Base-by-base conservation (phyloP, 2,888 invertebrate genomes). In the Rhopalosiphum nymphaeae region DNA sequence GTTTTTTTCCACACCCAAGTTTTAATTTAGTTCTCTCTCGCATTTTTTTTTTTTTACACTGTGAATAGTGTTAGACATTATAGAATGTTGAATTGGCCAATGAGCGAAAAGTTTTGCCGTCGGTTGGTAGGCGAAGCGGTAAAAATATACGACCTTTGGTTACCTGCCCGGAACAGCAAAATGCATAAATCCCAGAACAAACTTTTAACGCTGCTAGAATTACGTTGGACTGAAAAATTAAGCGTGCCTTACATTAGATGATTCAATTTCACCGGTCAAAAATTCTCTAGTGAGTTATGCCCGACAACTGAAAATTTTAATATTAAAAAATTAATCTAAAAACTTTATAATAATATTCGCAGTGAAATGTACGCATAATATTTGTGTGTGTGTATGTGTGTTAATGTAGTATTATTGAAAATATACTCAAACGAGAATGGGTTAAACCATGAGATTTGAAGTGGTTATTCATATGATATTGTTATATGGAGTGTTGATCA, bases 91-190 rank as follows among this genome's bases (percentile, higher is more conserved):
- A 90, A 93, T 90, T 89, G 89, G 93, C 89, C 89, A 90, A 93
- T 89, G 93, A 90, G 61, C 88, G 90, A 91, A 94, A 94, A 94
- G 91, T 94, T 94, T 94, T 53, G 67, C 90, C 26, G 85, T 53
- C 85, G 86, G 85, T 44, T 29, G 85, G 89, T 46, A 49, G 93
- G 46, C 94, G 90, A 90, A 94, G 94, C 90, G 94, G 94, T 94
- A 86, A 94, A 94, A 91, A 94, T 94, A 94, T 94, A 94, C 91
- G 90, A 94, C 94, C 89, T 93, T 93, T 93, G 90, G 93, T 93
- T 93, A 93, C 90, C 90, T 91, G 91, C 94, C 91, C 91, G 90
- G 49, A 94, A 94, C 93, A 93, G 93, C 49, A 84, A 88, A 92
- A 92, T 88, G 90, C 93, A 91, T 91, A 94, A 90, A 89, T 93